phyloP scores from a whole-genome alignment of 2,888 invertebrate genomes.

The Drosophila putrida region DNA sequence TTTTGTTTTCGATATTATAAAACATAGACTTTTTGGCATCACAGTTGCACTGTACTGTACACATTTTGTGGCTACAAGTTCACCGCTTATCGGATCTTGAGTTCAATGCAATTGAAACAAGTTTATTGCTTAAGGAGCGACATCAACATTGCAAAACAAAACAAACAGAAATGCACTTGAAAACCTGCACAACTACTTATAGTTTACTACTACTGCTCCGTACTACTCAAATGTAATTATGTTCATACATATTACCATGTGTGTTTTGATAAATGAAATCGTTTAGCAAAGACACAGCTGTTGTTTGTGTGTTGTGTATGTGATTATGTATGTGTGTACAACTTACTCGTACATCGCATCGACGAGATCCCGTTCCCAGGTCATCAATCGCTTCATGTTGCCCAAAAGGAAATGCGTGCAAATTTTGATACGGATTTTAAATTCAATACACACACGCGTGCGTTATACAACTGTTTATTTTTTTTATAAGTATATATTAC shows the following conservation, averaged over 20 bases:
- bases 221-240: conserved; percentile 38
- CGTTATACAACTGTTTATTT: conserved; percentile 46
- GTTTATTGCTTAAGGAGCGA: conserved; percentile 55
- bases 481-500: conserved; percentile 2
- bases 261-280: conserved; percentile 52
- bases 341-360: conserved; percentile 84
- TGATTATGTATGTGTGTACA: conserved; percentile 26
- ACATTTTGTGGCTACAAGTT: conserved; percentile 46
- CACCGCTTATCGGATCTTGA: conserved; percentile 52
- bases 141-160: conserved; percentile 41
- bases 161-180: conserved; percentile 57
- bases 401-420: conserved; percentile 56
- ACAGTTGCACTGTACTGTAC: conserved; percentile 31
- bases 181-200: conserved; percentile 55
- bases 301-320: conserved; percentile 12
- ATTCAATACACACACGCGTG: conserved; percentile 50
- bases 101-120: conserved; percentile 68
- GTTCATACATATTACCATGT: not conserved
- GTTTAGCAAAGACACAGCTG: conserved; percentile 35
- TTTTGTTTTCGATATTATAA: conserved; percentile 32
- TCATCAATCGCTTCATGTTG: conserved; percentile 83
- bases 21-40: conserved; percentile 45
- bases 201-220: not conserved
- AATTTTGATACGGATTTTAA: conserved; percentile 37
- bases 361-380: conserved; percentile 83